A percentile compares a stretch with the other conserved stretches of the same genome.
Evolutionary conservation across 2,113 vertebrate genomes (phyloP).

Genomic region (Bos indicus): DNA sequence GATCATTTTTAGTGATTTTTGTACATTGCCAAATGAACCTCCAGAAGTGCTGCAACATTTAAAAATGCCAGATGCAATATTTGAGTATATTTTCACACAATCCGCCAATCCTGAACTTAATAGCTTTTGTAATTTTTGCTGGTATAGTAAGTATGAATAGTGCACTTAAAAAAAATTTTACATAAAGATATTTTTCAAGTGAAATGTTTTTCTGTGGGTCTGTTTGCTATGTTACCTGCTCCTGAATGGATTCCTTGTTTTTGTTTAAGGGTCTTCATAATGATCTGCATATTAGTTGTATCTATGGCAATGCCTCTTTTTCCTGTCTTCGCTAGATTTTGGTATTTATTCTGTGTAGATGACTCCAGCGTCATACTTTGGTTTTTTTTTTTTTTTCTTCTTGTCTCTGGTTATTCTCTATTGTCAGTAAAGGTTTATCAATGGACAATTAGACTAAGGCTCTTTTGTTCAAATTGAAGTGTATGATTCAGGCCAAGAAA

Average conservation of each 20-base stretch:
- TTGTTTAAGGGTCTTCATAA: not conserved
- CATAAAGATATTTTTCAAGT: constrained; percentile 11
- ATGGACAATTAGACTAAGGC: constrained; percentile 7
- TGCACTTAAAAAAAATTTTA: not conserved
- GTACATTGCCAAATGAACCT: not conserved
- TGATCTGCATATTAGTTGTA: not conserved
- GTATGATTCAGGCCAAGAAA: constrained; percentile 1
- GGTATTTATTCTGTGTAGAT: not conserved
- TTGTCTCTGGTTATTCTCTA: not conserved
- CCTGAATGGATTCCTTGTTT: not conserved
- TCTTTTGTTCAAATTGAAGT: constrained; percentile 19
- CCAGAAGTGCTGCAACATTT: not conserved
- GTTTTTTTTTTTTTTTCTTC: not conserved
- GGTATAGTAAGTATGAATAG: not conserved
- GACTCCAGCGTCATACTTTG: not conserved
- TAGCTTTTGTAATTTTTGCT: constrained; percentile 20
- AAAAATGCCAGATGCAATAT: not conserved
- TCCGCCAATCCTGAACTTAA: not conserved
- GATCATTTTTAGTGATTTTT: not conserved
- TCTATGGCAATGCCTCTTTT: not conserved
- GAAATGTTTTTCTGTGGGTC: not conserved
- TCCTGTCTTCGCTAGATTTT: not conserved
- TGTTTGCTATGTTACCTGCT: not conserved
- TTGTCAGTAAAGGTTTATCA: constrained; percentile 21
- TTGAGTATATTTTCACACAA: not conserved